Percentiles rank a stretch among this genome's conserved stretches.
These are phyloP conservation scores for Coptodon bakossiorum DNA, from an alignment of 2,113 vertebrate genomes.

Conservation along the genomic window DNA sequence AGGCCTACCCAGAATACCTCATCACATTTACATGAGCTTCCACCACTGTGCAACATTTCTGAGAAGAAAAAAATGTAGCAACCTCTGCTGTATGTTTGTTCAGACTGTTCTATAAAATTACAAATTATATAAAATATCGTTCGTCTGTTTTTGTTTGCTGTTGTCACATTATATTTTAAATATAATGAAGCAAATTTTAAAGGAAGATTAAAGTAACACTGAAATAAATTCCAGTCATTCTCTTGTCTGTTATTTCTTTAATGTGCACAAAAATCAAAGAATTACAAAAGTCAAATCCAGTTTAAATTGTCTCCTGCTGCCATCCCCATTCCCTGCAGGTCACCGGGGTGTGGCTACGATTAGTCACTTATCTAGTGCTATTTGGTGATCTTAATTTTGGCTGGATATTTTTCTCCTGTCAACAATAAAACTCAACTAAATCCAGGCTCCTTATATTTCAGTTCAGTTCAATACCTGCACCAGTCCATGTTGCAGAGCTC, in stretches of 20 bases:
- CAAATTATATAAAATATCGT: accelerated
- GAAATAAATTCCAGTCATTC: not conserved
- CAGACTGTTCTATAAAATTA: not conserved
- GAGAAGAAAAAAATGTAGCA: not conserved
- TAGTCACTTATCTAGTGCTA: not conserved
- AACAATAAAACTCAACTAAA: too few relatives aligned
- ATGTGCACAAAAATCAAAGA: not conserved
- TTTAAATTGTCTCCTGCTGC: not conserved
- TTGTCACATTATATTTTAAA: not conserved
- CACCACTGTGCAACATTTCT: not conserved
- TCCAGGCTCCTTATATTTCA: too few relatives aligned
- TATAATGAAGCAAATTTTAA: accelerated
- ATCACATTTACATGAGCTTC: constrained; percentile 64
- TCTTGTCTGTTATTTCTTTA: not conserved
- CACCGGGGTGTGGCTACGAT: accelerated
- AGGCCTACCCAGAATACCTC: constrained; percentile 81
- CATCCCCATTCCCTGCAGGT: not conserved
- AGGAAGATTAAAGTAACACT: accelerated
- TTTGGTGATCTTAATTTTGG: too few relatives aligned
- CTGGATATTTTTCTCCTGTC: too few relatives aligned
- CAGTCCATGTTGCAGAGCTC: too few relatives aligned
- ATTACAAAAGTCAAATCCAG: not conserved
- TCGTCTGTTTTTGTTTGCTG: accelerated
- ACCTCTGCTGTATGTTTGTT: not conserved
- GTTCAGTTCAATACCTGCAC: too few relatives aligned